Evolutionary conservation across 2,888 invertebrate species (phyloP), one percentile per base, ranked within the genome.

Genomic region (Ichneumoninae sp.): DNA sequence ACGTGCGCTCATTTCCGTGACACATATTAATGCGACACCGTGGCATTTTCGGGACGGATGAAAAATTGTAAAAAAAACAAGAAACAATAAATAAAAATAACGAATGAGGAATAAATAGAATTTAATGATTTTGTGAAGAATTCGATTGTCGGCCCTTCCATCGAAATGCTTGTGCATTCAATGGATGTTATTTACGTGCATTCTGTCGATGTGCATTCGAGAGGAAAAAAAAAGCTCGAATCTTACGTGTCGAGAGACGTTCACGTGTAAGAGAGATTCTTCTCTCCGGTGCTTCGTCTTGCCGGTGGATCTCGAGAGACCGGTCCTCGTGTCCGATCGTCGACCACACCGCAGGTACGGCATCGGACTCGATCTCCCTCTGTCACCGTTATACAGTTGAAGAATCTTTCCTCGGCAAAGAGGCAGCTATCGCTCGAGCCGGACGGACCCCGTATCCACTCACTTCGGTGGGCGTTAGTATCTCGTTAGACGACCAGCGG

Each of bases 391-490:
- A 83, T 71, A 57, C 66, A 75, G 83, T 68, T 33, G 65, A 71
- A 75, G 75, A 74, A 83, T 83, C 75, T 69, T 66, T 54, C n/a
- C 40, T 22, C 50, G 19, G 40, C 52, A 52, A 65, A 50, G 13
- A 60, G 60, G 26, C 60, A 63, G 33, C 52, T 65, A 40, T 54
- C 66, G 66, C 40, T 65, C 75, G 52, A 65, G 40, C 30, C 44
- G 6, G 63, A 63, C 33, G 30, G 63, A 63, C 7, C 10, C n/a
- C 33, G 60, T 63, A 70, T 81, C 81, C 81, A 75, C 77, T 81
- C 78, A 65, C 78, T 77, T 47, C 81, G 75, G 78, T 85, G 81
- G 85, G 81, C 81, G 78, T 85, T 85, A 85, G 85, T 85, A 50
- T 85, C 74, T 81, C 75, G 78, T 81, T 85, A 75, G 85, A 79